Evolutionary conservation across 2,888 invertebrate genomes (phyloP).

Genomic region (Cheilosia scutellata): DNA sequence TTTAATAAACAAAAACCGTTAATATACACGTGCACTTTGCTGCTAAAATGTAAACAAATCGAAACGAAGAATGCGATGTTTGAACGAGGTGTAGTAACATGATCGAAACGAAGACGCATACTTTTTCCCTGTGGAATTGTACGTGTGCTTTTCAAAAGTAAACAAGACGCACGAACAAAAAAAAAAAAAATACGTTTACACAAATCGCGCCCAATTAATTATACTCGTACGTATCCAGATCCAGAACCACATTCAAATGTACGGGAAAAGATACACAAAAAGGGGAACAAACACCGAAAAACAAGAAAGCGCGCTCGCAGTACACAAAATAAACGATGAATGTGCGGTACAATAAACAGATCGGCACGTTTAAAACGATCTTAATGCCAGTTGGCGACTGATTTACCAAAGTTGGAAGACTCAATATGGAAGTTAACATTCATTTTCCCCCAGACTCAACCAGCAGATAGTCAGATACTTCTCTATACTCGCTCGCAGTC

Average conservation of each 20-base stretch:
- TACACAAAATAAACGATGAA: constrained; percentile 17
- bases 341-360: constrained; percentile 41
- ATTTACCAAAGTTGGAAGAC: constrained; percentile 72
- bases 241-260: constrained; percentile 31
- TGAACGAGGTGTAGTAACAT: constrained; percentile 40
- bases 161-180: constrained; percentile 60
- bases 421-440: constrained; percentile 72
- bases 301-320: constrained; percentile 60
- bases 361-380: constrained; percentile 70
- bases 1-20: constrained; percentile 37
- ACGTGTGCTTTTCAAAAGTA: constrained; percentile 62
- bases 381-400: constrained; percentile 75
- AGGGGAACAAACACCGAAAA: constrained; percentile 12
- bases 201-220: constrained; percentile 72
- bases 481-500: constrained; percentile 37
- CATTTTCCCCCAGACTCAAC: constrained; percentile 30
- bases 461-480: constrained; percentile 40
- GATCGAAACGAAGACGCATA: constrained; percentile 20
- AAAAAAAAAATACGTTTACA: constrained; percentile 11
- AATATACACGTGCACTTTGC: constrained; percentile 61
- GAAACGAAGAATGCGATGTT: constrained; percentile 59
- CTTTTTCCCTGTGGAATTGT: constrained; percentile 25
- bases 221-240: constrained; percentile 35
- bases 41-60: constrained; percentile 65
- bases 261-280: constrained; percentile 21